phyloP scores from a whole-genome alignment of 2,797 vertebrate species.

The Dermochelys coriacea region DNA sequence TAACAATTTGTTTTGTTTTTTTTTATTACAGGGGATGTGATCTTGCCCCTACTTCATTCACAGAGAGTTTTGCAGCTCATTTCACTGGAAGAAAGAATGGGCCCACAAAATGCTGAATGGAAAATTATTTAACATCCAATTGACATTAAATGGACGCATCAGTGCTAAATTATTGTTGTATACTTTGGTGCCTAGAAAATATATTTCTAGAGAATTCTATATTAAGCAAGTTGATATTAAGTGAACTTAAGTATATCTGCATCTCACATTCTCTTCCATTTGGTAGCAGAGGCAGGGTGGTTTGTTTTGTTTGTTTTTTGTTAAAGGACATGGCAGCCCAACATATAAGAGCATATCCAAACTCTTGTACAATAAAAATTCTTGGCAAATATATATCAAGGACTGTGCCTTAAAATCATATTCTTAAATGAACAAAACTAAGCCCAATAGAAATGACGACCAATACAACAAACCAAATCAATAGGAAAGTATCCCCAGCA shows the following conservation, averaged over 20 bases:
- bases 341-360: not conserved
- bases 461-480: not conserved
- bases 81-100: not conserved
- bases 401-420: not conserved
- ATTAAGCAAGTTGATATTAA: slow-evolving; percentile 6
- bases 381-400: not conserved
- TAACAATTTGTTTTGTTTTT: not conserved
- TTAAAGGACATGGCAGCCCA: not conserved
- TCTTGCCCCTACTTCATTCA: not conserved
- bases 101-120: not conserved
- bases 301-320: not conserved
- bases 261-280: not conserved
- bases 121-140: slow-evolving; percentile 16
- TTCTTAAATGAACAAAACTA: not conserved
- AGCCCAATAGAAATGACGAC: not conserved
- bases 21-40: not conserved
- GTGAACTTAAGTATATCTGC: not conserved
- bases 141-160: slow-evolving; percentile 7
- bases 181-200: not conserved
- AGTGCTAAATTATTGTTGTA: not conserved
- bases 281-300: not conserved
- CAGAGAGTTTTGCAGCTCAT: not conserved
- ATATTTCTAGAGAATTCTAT: not conserved
- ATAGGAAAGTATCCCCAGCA: not conserved
- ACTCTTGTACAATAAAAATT: not conserved